Evolutionary conservation across 2,113 vertebrate species (phyloP).

Genomic region (Garra rufa): DNA sequence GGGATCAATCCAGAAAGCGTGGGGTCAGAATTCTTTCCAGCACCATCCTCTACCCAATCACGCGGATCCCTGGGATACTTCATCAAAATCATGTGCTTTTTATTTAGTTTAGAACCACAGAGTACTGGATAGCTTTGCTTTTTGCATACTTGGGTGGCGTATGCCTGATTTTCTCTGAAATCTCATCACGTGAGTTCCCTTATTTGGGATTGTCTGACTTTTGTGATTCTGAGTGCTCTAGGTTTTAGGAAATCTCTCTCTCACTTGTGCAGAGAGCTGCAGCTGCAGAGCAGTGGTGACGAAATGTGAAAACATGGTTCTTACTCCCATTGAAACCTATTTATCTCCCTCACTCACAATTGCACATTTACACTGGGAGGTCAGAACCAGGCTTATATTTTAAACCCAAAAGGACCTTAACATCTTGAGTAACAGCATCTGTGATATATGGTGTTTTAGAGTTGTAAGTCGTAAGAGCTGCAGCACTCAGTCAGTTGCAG

Average conservation of each 20-base stretch:
- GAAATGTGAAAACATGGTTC: conserved; percentile 44
- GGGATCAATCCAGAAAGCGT: not conserved
- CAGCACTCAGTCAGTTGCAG: not conserved
- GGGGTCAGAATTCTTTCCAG: not conserved
- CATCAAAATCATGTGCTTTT: conserved; percentile 30
- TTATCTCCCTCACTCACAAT: conserved; percentile 36
- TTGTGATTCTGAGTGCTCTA: not conserved
- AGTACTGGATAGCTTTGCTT: not conserved
- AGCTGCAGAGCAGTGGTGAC: conserved; percentile 57
- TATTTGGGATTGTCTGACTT: not conserved
- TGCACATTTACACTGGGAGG: not conserved
- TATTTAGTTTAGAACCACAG: conserved; percentile 35
- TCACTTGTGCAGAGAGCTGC: conserved; percentile 56
- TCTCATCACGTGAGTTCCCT: not conserved
- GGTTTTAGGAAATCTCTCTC: not conserved
- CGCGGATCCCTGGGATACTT: conserved; percentile 15
- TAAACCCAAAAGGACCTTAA: not conserved
- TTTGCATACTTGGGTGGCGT: not conserved
- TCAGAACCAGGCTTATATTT: not conserved
- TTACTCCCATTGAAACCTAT: not conserved
- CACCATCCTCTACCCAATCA: conserved; percentile 23
- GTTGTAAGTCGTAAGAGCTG: not conserved
- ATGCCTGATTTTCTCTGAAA: conserved; percentile 22
- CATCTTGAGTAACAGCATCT: not conserved
- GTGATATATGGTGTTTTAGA: not conserved